phyloP scores from a whole-genome alignment of 1,140 invertebrate species.

The Bacillus rossius region DNA sequence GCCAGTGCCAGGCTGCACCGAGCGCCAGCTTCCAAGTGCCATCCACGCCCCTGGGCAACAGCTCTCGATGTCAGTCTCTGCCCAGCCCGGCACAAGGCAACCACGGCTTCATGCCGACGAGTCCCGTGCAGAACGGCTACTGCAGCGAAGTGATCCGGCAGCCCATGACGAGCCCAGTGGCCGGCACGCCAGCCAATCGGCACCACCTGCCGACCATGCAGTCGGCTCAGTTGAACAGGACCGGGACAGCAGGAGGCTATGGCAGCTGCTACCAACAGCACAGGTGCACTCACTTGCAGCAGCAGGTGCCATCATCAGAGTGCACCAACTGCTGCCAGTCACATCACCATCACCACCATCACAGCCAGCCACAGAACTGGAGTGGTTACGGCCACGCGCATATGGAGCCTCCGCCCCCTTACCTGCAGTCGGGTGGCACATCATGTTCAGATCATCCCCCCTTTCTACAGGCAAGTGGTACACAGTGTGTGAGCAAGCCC shows the following conservation, averaged over 20 bases:
- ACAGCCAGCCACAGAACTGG: conserved; percentile 33
- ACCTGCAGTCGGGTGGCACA: conserved; percentile 38
- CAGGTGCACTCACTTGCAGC: conserved; percentile 25
- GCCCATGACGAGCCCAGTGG: conserved; percentile 51
- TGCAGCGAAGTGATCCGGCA: conserved; percentile 38
- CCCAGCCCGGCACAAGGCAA: conserved; percentile 27
- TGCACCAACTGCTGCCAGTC: conserved; percentile 33
- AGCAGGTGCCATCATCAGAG: conserved; percentile 23
- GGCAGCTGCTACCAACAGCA: conserved; percentile 32
- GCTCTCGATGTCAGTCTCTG: conserved; percentile 29
- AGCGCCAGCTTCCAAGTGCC: background rate
- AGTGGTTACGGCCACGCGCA: conserved; percentile 23
- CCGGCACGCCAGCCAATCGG: conserved; percentile 49
- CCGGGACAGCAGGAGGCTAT: conserved; percentile 16
- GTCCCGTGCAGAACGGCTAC: conserved; percentile 35
- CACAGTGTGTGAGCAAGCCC: too few species aligned
- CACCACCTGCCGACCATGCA: background rate
- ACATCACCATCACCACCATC: conserved; percentile 26
- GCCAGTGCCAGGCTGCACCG: background rate
- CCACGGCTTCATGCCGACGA: conserved; percentile 25
- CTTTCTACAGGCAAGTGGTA: too few species aligned
- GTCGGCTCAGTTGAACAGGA: conserved; percentile 20
- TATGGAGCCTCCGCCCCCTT: conserved; percentile 28
- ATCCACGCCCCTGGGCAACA: conserved; percentile 33
- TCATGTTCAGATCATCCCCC: too few species aligned